Evolutionary conservation across 2,113 vertebrate genomes (phyloP), one percentile per base, ranked within the genome.

Genomic region (Psilopogon haemacephalus): DNA sequence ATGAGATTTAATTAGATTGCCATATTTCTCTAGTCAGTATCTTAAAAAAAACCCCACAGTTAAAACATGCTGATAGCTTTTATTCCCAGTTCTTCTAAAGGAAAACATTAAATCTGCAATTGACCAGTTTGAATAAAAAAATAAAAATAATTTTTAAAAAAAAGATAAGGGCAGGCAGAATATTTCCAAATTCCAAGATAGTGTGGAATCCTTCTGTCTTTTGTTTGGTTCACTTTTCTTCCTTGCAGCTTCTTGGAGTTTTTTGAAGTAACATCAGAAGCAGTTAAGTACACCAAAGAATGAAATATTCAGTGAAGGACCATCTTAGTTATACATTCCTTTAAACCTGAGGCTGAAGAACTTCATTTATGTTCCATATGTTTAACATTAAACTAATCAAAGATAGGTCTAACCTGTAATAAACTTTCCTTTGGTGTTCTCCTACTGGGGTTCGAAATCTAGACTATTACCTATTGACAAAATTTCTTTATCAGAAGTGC

Each of bases 311-410:
- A 67, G 77, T 54, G 44, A 79, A 84, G 33, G 42, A 72, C 35
- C 3, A 27, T 75, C n/a, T 75, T 86, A 68, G 38, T 88, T 86
- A 90, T 19, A 67, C 32, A 79, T 62, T 82, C 21, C 9, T 95
- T 92, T 94, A 90, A 81, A 76, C 32, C n/a, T 28, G 21, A 87
- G 35, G 67, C 62, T 84, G 33, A 15, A 56, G 24, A 93, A 84
- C 84, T 93, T 82, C 1, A 79, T 84, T 84, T 96, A 62, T 70
- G 33, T 69, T 90, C 38, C 23, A 8, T 67, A 37, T 37, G 11
- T 74, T 82, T 90, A 82, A 79, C 69, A 69, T 24, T 69, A 86
- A 90, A 55, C 40, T 76, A 92, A 81, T 82, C 35, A 74, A 88
- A 92, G n/a, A 24, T 62, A 62, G 42, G 35, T 67, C 59, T 96